A percentile compares a stretch with the other conserved stretches of the same genome.
These are phyloP conservation scores for Amblyornis subalaris DNA, from an alignment of 2,113 vertebrate genomes.

Conservation along the genomic window DNA sequence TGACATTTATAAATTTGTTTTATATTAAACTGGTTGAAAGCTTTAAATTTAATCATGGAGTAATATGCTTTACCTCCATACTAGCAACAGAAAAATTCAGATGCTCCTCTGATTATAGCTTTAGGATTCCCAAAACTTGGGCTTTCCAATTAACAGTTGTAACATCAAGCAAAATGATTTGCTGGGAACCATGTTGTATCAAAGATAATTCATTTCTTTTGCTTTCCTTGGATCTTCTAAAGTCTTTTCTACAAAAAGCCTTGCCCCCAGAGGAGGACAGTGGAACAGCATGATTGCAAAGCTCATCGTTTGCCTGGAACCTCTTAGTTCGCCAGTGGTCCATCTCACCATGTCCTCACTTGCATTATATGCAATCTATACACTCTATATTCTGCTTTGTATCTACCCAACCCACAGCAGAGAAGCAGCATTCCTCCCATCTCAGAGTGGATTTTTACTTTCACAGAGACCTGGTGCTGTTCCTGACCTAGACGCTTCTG, in stretches of 20 bases:
- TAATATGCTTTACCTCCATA: neutral
- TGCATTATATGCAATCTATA: too few relatives aligned
- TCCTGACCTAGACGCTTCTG: neutral
- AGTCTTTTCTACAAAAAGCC: neutral
- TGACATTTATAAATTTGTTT: neutral
- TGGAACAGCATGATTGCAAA: neutral
- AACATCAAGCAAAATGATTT: neutral
- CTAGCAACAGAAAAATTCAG: neutral
- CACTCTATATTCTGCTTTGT: neutral
- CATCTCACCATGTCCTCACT: neutral
- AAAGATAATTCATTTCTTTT: neutral
- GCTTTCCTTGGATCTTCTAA: neutral
- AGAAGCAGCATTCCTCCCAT: neutral
- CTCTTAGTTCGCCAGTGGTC: neutral
- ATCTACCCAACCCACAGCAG: neutral
- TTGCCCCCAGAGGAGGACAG: neutral
- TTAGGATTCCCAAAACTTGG: neutral
- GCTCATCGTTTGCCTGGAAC: neutral
- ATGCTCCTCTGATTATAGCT: neutral
- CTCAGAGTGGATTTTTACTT: neutral
- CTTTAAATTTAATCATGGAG: neutral
- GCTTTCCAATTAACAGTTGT: neutral
- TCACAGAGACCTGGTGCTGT: neutral
- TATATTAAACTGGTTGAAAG: neutral
- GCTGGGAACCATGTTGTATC: neutral